These are phyloP conservation scores for Drosophila putrida DNA, from an alignment of 2,888 invertebrate genomes.

Conservation along the genomic window DNA sequence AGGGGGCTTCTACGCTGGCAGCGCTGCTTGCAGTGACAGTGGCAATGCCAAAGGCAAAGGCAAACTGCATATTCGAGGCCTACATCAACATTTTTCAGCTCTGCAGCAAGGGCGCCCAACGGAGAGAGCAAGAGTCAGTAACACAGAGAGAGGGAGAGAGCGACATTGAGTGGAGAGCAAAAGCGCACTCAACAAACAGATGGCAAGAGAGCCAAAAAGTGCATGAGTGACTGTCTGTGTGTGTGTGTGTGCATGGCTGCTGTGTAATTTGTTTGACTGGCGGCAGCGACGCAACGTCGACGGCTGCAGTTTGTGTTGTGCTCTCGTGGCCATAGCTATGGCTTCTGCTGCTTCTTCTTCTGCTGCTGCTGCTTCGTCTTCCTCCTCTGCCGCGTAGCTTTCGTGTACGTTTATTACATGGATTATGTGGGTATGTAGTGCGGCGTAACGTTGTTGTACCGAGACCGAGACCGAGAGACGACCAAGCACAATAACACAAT, in stretches of 20 bases:
- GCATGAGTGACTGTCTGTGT: slow-evolving; percentile 4
- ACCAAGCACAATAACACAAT: slow-evolving; percentile 82
- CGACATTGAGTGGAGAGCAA: slow-evolving; percentile 20
- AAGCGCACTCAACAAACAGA: slow-evolving; percentile 22
- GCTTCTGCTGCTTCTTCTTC: slow-evolving; percentile 50
- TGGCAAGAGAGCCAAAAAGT: slow-evolving; percentile 17
- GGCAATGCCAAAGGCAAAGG: slow-evolving; percentile 82
- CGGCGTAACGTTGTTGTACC: slow-evolving; percentile 50
- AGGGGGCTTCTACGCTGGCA: slow-evolving; percentile 20
- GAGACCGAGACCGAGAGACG: slow-evolving; percentile 66
- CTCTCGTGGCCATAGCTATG: slow-evolving; percentile 70
- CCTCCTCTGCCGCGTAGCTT: slow-evolving; percentile 48
- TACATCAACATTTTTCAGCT: slow-evolving; percentile 77
- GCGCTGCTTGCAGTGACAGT: slow-evolving; percentile 77
- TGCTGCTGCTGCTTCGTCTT: slow-evolving; percentile 24
- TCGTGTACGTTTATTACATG: slow-evolving; percentile 67
- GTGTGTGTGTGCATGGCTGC: slow-evolving; percentile 25
- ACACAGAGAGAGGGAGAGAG: slow-evolving; percentile 18
- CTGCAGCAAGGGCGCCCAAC: slow-evolving; percentile 62
- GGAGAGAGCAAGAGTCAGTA: slow-evolving; percentile 21
- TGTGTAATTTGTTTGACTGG: slow-evolving; percentile 22
- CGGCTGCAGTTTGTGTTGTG: slow-evolving; percentile 56
- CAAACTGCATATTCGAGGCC: slow-evolving; percentile 81
- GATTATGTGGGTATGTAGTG: slow-evolving; percentile 82
- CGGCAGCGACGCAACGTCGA: slow-evolving; percentile 1